Evolutionary conservation across 2,888 invertebrate genomes (phyloP), one percentile per base, ranked within the genome.

Genomic region (Ceratothoa steindachneri): DNA sequence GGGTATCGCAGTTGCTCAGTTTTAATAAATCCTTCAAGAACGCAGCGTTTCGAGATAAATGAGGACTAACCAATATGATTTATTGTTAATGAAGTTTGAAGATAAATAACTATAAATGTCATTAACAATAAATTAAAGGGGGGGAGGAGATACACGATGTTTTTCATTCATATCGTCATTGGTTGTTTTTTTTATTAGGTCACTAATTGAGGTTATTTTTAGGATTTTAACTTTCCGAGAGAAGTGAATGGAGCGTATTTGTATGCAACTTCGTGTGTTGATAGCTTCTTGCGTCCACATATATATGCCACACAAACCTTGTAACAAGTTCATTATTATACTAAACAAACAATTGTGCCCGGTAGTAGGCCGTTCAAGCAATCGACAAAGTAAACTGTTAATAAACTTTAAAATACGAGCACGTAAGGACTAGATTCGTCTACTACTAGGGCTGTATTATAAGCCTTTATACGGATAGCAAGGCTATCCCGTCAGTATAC

Each of bases 241-340:
- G n/a, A n/a, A n/a, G n/a, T n/a, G n/a, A n/a, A n/a, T n/a, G n/a
- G n/a, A n/a, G n/a, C n/a, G n/a, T n/a, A n/a, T n/a, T n/a, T n/a
- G n/a, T n/a, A n/a, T n/a, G n/a, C n/a, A n/a, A n/a, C n/a, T n/a
- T n/a, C n/a, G n/a, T 55, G 55, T 55, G 55, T 55, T 55, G 19
- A 55, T 55, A 55, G 7, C 7, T 22, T n/a, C 55, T 22, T 19
- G 12, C 24, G 55, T 55, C 55, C 55, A 55, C 55, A 55, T 55
- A 19, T 7, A 55, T 55, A 22, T 55, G 24, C 55, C 55, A 55
- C 55, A 55, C 55, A 55, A 55, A 55, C 55, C 15, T 55, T 55
- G 55, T 55, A 55, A 55, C 55, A 55, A 55, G 55, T 55, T 55
- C 55, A 55, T 55, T 55, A 55, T 55, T 55, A 55, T 55, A 55